A percentile compares a stretch with the other conserved stretches of the same genome.
Conservation (phyloP, 2,888 invertebrate species). For the Halictus ligatus region DNA sequence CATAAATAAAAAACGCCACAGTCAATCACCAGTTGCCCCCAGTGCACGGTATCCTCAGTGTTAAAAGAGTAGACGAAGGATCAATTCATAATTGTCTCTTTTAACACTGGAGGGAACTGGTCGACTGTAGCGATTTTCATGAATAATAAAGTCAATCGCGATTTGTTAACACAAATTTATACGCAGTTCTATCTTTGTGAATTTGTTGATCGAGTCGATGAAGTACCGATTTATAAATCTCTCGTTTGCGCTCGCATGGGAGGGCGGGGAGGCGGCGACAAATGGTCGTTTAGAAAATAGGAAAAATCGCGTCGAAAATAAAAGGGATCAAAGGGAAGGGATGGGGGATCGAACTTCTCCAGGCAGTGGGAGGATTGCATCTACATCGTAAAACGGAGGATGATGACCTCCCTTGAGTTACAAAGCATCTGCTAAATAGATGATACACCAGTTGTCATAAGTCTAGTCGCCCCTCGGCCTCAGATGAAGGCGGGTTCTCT, state of each 20-base stretch:
- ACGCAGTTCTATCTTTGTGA: neutral
- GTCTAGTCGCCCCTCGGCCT: conserved; percentile 78
- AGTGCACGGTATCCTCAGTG: too few relatives aligned
- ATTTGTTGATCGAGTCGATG: neutral
- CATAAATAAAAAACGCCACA: neutral
- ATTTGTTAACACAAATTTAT: neutral
- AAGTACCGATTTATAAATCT: neutral
- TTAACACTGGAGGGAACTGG: neutral
- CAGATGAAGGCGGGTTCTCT: conserved; percentile 71
- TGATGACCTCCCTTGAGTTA: conserved; percentile 78
- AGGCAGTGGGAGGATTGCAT: conserved; percentile 65
- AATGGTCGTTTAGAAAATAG: neutral
- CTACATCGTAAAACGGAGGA: conserved; percentile 73
- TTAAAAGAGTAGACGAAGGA: too few relatives aligned
- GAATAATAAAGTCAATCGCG: neutral
- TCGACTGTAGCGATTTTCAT: neutral
- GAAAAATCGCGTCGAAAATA: conserved; percentile 19
- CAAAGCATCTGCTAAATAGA: conserved; percentile 79
- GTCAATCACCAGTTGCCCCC: too few relatives aligned
- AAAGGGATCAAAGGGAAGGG: conserved; percentile 61
- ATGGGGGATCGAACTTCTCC: conserved; percentile 37
- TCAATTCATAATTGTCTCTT: neutral
- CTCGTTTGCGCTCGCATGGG: neutral
- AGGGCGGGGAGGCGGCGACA: neutral
- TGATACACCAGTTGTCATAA: conserved; percentile 73